Evolutionary conservation across 2,888 invertebrate genomes (phyloP).

Genomic region (Acronicta psi): DNA sequence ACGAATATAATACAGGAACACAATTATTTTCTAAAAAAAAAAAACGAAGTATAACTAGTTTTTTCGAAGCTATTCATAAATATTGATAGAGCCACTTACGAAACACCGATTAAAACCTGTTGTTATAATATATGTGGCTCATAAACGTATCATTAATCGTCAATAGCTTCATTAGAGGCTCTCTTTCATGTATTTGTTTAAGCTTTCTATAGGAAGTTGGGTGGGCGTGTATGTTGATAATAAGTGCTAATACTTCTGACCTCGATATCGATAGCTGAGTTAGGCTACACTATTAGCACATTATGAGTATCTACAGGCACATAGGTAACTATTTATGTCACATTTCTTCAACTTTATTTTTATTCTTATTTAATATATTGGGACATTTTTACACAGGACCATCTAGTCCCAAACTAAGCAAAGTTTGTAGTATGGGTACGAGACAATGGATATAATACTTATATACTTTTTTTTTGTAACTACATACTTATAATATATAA

Average conservation of each 20-base stretch:
- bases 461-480: too few species aligned
- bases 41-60: not conserved
- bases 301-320: conserved; percentile 26
- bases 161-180: conserved; percentile 75
- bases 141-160: conserved; percentile 65
- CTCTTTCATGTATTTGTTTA: conserved; percentile 67
- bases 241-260: conserved; percentile 80
- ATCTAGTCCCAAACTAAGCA: too few species aligned
- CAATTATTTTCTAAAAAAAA: too few species aligned
- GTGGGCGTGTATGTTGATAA: conserved; percentile 65
- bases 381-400: too few species aligned
- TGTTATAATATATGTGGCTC: conserved; percentile 9
- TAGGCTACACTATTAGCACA: conserved; percentile 60
- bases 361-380: not conserved
- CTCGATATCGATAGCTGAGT: conserved; percentile 68
- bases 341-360: conserved; percentile 4
- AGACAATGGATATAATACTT: too few species aligned
- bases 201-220: conserved; percentile 81
- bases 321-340: not conserved
- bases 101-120: conserved; percentile 19
- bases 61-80: not conserved
- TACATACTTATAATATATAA: too few species aligned
- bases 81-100: not conserved
- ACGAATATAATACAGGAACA: too few species aligned
- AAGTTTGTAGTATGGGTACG: too few species aligned